Evolutionary conservation across 2,888 invertebrate species (phyloP).

Genomic region (Drosophila cognata): DNA sequence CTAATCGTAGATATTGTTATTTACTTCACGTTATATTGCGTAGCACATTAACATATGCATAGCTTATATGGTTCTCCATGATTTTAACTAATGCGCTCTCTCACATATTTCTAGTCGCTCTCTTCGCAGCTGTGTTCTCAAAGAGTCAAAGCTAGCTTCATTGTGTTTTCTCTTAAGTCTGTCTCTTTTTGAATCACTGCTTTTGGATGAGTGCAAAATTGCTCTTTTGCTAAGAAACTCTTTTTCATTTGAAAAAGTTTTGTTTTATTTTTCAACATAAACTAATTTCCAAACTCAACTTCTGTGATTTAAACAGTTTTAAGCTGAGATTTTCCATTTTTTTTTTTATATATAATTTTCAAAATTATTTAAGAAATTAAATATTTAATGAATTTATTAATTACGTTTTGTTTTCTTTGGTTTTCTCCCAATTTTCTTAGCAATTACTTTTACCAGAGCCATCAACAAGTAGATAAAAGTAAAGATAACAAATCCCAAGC

Average conservation of each 20-base stretch:
- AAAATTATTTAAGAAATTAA: background rate
- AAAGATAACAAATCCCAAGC: slow-evolving; percentile 21
- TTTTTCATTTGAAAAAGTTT: background rate
- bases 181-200: background rate
- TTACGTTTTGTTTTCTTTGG: slow-evolving; percentile 27
- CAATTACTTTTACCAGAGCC: slow-evolving; percentile 1
- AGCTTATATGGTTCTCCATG: background rate
- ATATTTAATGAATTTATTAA: background rate
- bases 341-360: background rate
- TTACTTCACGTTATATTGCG: too few species aligned
- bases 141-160: background rate
- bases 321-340: too few species aligned
- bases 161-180: background rate
- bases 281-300: background rate
- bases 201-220: background rate
- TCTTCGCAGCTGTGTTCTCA: too few species aligned
- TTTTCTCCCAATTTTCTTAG: background rate
- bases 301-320: background rate
- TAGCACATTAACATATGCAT: too few species aligned
- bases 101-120: background rate
- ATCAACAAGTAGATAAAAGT: background rate
- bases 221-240: background rate
- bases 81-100: background rate
- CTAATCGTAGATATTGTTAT: background rate
- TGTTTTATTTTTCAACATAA: background rate